A percentile compares a stretch with the other conserved stretches of the same genome.
These are phyloP conservation scores for Chloropsis cyanopogon DNA, from an alignment of 2,113 vertebrate genomes.

Conservation along the genomic window DNA sequence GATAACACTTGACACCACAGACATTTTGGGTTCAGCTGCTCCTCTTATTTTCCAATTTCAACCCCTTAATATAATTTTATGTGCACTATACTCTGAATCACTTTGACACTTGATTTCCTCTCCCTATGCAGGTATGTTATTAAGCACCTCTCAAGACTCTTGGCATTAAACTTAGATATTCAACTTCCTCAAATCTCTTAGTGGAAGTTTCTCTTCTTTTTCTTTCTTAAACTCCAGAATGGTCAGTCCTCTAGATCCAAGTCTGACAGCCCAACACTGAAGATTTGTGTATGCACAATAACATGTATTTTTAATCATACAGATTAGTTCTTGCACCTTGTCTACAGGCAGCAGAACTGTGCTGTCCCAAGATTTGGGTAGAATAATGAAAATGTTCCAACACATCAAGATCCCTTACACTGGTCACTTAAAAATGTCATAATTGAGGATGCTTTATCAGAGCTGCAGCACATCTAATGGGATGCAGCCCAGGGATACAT, in stretches of 20 bases:
- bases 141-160: background rate
- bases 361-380: background rate
- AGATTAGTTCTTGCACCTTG: background rate
- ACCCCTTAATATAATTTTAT: background rate
- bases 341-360: background rate
- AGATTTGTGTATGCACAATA: background rate
- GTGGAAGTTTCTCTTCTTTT: background rate
- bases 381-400: background rate
- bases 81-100: background rate
- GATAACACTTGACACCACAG: background rate
- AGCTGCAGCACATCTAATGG: background rate
- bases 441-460: background rate
- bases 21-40: background rate
- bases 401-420: background rate
- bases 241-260: background rate
- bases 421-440: fast-evolving
- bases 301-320: background rate
- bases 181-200: background rate
- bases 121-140: background rate
- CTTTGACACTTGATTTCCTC: background rate
- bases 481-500: background rate
- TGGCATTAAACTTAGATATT: background rate
- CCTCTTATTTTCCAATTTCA: background rate
- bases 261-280: background rate
- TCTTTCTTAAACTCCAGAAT: background rate